A percentile compares a stretch with the other conserved stretches of the same genome.
phyloP scores from a whole-genome alignment of 1,140 invertebrate genomes.

The Pseudomyrmex cubaensis region DNA sequence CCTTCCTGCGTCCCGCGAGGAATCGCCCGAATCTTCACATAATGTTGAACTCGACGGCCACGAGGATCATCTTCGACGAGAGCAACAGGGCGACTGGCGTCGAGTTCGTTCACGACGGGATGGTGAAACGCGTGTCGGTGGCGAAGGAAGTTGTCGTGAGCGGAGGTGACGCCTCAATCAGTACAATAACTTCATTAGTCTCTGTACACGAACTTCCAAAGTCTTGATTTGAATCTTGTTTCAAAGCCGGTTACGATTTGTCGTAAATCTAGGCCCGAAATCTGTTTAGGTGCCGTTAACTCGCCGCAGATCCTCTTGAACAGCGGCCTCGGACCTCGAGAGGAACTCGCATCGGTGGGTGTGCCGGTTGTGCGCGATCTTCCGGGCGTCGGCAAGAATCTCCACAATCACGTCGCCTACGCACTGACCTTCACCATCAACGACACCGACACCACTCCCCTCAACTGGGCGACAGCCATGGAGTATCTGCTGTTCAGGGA shows the following conservation, averaged over 20 bases:
- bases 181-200: conserved; percentile 65
- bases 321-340: conserved; percentile 92
- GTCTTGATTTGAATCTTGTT: background rate
- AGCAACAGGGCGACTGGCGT: conserved; percentile 90
- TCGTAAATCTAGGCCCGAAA: background rate
- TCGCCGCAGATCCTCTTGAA: conserved; percentile 94
- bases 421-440: conserved; percentile 92
- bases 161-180: conserved; percentile 87
- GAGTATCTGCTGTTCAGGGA: conserved; percentile 93
- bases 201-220: background rate
- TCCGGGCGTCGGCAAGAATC: conserved; percentile 94
- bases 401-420: conserved; percentile 94
- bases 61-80: conserved; percentile 90
- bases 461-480: conserved; percentile 95
- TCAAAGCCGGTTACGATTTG: background rate
- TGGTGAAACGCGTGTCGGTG: conserved; percentile 77
- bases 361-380: conserved; percentile 90
- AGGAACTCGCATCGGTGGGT: conserved; percentile 88
- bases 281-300: conserved; percentile 88
- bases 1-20: conserved; percentile 93
- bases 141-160: conserved; percentile 89
- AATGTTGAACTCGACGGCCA: conserved; percentile 91
- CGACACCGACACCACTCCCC: conserved; percentile 91
- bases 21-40: conserved; percentile 91
- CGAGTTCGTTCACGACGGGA: conserved; percentile 87